phyloP scores from a whole-genome alignment of 1,140 invertebrate genomes.

The Aphelenchoides besseyi region DNA sequence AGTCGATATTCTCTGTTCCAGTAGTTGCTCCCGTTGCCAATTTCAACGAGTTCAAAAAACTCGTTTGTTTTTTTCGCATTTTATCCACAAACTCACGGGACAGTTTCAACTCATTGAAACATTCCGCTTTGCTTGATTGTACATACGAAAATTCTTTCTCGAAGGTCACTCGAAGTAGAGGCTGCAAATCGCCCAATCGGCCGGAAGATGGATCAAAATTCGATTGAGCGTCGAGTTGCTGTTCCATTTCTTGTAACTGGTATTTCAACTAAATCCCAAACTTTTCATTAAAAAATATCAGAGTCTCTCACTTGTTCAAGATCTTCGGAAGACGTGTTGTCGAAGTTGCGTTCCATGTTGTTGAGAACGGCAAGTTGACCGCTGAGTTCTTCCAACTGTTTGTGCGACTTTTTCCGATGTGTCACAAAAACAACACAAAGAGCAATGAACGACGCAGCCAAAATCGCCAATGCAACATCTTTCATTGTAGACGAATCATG shows the following conservation, averaged over 20 bases:
- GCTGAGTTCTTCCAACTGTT: slow-evolving; percentile 47
- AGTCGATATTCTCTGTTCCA: slow-evolving; percentile 57
- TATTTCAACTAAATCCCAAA: slow-evolving; percentile 44
- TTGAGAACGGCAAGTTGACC: slow-evolving; percentile 42
- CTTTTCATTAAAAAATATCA: not conserved
- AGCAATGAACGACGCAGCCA: slow-evolving; percentile 36
- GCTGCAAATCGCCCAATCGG: slow-evolving; percentile 48
- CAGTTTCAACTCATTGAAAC: slow-evolving; percentile 58
- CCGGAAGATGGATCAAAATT: slow-evolving; percentile 17
- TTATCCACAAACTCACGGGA: slow-evolving; percentile 60
- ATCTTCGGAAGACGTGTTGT: slow-evolving; percentile 33
- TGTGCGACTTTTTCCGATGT: slow-evolving; percentile 45
- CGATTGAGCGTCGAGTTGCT: slow-evolving; percentile 35
- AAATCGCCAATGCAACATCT: slow-evolving; percentile 48
- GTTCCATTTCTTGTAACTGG: slow-evolving; percentile 54
- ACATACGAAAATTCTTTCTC: slow-evolving; percentile 55
- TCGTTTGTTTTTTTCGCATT: slow-evolving; percentile 54
- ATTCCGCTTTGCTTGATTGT: slow-evolving; percentile 52
- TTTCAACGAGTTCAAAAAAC: slow-evolving; percentile 57
- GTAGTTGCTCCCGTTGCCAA: slow-evolving; percentile 58
- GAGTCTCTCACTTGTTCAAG: slow-evolving; percentile 25
- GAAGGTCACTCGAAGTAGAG: slow-evolving; percentile 54
- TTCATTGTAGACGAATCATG: slow-evolving; percentile 61
- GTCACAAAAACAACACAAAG: slow-evolving; percentile 45
- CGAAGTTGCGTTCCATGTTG: slow-evolving; percentile 56